phyloP scores from a whole-genome alignment of 2,888 invertebrate genomes.

The Halocaridina rubra region DNA sequence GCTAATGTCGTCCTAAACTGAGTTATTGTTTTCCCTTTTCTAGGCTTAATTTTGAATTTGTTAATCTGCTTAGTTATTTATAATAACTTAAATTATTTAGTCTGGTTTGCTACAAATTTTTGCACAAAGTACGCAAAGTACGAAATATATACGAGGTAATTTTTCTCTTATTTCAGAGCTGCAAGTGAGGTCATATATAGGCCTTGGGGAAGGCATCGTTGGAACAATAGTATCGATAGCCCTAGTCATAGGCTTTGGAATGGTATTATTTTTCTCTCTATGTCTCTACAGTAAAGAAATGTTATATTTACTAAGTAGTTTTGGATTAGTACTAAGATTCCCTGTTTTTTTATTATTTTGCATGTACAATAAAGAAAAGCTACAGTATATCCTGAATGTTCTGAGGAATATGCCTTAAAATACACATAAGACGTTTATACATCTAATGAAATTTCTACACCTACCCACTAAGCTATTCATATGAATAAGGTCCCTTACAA shows the following conservation, averaged over 20 bases:
- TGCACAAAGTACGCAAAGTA: neutral
- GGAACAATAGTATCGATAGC: neutral
- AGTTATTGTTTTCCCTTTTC: neutral
- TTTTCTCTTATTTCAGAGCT: conserved; percentile 5
- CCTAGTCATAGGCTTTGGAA: conserved; percentile 25
- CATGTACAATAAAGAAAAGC: no score
- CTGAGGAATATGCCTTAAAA: no score
- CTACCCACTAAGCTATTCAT: neutral
- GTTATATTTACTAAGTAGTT: no score
- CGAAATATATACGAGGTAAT: neutral
- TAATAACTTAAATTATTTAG: neutral
- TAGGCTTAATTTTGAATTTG: neutral
- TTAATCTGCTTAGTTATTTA: neutral
- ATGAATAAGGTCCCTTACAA: conserved; percentile 1
- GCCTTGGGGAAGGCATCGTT: conserved; percentile 40
- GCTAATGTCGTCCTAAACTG: neutral
- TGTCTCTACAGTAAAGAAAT: no score
- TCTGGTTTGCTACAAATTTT: neutral
- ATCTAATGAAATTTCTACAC: neutral
- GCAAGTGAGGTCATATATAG: conserved; percentile 27
- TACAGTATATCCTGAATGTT: no score
- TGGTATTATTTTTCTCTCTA: conserved; percentile 16
- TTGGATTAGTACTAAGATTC: no score
- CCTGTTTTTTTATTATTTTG: no score
- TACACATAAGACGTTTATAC: no score